Evolutionary conservation across 2,797 vertebrate genomes (phyloP).

Genomic region (Alosa sapidissima): DNA sequence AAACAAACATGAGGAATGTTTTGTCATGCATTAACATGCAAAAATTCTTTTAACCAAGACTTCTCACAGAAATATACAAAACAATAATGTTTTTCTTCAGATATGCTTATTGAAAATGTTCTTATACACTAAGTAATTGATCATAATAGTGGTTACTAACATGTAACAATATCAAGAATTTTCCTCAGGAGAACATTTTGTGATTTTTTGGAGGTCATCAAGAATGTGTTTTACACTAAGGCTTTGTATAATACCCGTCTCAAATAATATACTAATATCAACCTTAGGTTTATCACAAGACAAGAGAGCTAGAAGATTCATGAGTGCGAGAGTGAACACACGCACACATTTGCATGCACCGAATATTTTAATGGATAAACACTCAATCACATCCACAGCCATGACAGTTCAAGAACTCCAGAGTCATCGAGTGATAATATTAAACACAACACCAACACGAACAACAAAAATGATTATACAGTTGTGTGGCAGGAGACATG

Average conservation of each 20-base stretch:
- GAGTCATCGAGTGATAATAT: slow-evolving; percentile 44
- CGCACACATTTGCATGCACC: slow-evolving; percentile 56
- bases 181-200: background rate
- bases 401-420: slow-evolving; percentile 59
- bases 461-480: slow-evolving; percentile 2
- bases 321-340: slow-evolving; percentile 47
- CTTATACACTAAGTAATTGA: background rate
- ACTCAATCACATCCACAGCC: slow-evolving; percentile 57
- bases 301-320: slow-evolving; percentile 56
- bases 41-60: background rate
- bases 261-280: slow-evolving; percentile 42
- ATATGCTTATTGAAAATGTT: background rate
- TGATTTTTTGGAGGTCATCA: slow-evolving; percentile 16
- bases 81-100: background rate
- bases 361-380: slow-evolving; percentile 61
- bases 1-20: background rate
- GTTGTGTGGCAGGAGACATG: background rate
- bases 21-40: background rate
- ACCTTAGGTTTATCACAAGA: slow-evolving; percentile 52
- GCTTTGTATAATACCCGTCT: slow-evolving; percentile 9
- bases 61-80: background rate
- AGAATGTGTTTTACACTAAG: background rate
- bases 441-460: slow-evolving; percentile 7
- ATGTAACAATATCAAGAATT: background rate
- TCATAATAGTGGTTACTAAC: slow-evolving; percentile 9